A percentile compares a stretch with the other conserved stretches of the same genome.
These are phyloP conservation scores for Solea solea DNA, from an alignment of 2,113 vertebrate species.

Conservation along the genomic window DNA sequence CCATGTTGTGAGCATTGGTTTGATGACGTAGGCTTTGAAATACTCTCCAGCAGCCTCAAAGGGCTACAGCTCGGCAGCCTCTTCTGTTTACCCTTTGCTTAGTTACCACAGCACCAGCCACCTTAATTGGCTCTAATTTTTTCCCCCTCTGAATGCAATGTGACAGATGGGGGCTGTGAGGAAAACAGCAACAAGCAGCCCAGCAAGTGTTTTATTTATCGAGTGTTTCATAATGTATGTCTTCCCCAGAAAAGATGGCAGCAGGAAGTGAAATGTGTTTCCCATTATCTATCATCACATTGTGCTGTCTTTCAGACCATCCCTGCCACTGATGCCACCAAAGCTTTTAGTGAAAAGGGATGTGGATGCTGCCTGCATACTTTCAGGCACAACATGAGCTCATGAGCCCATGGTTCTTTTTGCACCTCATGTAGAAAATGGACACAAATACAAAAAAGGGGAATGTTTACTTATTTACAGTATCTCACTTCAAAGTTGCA, in stretches of 20 bases:
- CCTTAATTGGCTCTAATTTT: conserved; percentile 66
- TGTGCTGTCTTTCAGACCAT: conserved; percentile 18
- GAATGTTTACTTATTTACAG: conserved; percentile 69
- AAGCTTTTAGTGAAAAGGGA: conserved; percentile 55
- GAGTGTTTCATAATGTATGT: conserved; percentile 10
- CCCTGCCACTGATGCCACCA: conserved; percentile 19
- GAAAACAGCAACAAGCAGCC: conserved; percentile 43
- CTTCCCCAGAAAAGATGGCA: conserved; percentile 23
- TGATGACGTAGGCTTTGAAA: not conserved
- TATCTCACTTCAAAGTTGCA: conserved; percentile 67
- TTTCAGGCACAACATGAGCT: conserved; percentile 21
- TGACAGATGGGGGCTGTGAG: conserved; percentile 62
- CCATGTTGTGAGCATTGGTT: no score
- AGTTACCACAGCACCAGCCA: conserved; percentile 38
- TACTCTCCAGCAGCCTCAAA: not conserved
- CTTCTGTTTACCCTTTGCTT: conserved; percentile 57
- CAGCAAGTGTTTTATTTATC: conserved; percentile 15
- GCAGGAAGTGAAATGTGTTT: conserved; percentile 30
- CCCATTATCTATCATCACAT: conserved; percentile 21
- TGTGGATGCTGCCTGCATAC: conserved; percentile 28
- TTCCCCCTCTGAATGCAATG: conserved; percentile 41
- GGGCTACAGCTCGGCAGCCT: conserved; percentile 21
- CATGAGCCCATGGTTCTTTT: conserved; percentile 30
- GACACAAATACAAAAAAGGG: conserved; percentile 36
- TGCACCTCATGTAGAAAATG: conserved; percentile 52